Evolutionary conservation across 2,797 vertebrate species (phyloP).

Genomic region (Sebastes diaconus): DNA sequence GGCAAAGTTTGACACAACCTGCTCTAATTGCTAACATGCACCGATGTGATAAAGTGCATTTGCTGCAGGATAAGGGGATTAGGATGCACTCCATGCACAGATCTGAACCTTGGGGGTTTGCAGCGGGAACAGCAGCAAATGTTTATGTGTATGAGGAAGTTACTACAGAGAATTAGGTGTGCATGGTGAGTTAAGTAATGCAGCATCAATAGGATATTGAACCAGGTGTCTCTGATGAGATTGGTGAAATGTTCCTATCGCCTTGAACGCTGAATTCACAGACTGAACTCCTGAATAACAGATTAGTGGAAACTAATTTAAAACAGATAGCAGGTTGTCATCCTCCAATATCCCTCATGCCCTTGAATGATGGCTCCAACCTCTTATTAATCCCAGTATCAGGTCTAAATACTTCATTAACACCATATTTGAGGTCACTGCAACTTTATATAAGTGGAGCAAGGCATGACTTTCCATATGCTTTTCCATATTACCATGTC

Average conservation of each 20-base stretch:
- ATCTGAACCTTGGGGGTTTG: slow-evolving; percentile 41
- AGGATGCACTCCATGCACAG: slow-evolving; percentile 53
- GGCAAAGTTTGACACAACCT: slow-evolving; percentile 70
- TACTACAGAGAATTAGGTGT: slow-evolving; percentile 21
- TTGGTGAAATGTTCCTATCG: slow-evolving; percentile 38
- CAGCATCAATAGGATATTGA: slow-evolving; percentile 64
- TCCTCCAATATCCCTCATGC: slow-evolving; percentile 13
- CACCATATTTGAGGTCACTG: slow-evolving; percentile 25
- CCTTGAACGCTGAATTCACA: slow-evolving; percentile 53
- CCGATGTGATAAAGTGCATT: slow-evolving; percentile 70
- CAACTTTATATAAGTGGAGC: slow-evolving; percentile 32
- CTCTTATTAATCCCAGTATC: slow-evolving; percentile 31
- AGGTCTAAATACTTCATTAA: slow-evolving; percentile 31
- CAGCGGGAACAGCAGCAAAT: slow-evolving; percentile 31
- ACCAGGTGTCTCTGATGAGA: slow-evolving; percentile 55
- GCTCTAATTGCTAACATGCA: slow-evolving; percentile 70
- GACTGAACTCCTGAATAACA: slow-evolving; percentile 45
- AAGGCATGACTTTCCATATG: slow-evolving; percentile 16
- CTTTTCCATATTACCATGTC: slow-evolving; percentile 10
- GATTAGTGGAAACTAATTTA: slow-evolving; percentile 63
- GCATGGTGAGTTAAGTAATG: slow-evolving; percentile 47
- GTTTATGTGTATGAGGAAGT: slow-evolving; percentile 40
- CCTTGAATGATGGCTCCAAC: slow-evolving; percentile 27
- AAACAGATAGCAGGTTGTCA: slow-evolving; percentile 34
- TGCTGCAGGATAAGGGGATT: slow-evolving; percentile 68